Conservation (phyloP, 2,113 vertebrate species). For the Todiramphus chloris region DNA sequence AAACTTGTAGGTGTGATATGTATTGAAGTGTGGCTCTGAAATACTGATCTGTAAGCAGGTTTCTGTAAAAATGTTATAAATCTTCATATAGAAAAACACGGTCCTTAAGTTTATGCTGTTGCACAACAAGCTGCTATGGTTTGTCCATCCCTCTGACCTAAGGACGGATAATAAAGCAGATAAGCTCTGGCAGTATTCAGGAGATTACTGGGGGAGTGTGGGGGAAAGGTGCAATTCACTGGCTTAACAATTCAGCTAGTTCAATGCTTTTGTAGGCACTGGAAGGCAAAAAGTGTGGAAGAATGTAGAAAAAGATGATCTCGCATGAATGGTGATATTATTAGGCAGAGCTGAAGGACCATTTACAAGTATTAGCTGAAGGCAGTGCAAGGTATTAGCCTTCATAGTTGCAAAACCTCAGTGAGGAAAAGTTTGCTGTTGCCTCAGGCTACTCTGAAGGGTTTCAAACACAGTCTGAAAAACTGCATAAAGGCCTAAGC, state of each 20-base stretch:
- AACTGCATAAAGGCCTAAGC: neutral
- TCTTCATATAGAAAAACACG: neutral
- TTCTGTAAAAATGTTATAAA: neutral
- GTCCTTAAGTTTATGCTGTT: neutral
- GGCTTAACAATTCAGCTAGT: neutral
- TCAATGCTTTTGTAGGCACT: neutral
- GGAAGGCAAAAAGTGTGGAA: neutral
- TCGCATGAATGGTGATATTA: neutral
- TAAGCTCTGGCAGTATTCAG: neutral
- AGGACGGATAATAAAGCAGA: neutral
- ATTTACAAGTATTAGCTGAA: neutral
- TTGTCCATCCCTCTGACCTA: neutral
- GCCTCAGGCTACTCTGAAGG: neutral
- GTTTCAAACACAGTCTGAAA: neutral
- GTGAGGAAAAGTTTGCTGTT: neutral
- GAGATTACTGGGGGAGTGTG: fast-evolving
- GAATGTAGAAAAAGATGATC: neutral
- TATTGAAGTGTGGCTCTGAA: neutral
- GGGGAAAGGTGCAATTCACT: neutral
- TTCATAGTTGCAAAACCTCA: neutral
- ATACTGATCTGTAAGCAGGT: neutral
- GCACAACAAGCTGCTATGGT: neutral
- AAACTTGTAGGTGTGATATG: neutral
- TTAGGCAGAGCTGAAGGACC: neutral
- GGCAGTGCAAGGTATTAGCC: neutral